Evolutionary conservation across 2,888 invertebrate genomes (phyloP).

Genomic region (Heliconius erato): DNA sequence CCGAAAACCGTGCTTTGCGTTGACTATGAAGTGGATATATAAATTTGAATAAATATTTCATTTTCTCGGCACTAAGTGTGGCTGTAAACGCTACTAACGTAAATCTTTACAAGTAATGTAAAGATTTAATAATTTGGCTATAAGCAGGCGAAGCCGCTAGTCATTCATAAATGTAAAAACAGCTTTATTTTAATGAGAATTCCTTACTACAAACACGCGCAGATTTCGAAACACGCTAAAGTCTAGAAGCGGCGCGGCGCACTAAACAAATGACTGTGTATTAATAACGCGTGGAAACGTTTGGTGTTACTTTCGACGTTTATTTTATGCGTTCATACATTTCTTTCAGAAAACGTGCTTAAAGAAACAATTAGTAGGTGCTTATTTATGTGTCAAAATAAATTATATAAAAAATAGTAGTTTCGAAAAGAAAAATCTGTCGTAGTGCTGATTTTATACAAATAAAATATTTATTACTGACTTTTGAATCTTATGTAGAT

Average conservation of each 20-base stretch:
- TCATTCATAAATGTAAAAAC: not conserved
- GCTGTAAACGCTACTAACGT: no score
- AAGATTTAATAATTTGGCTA: no score
- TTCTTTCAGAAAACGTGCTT: not conserved
- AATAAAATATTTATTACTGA: not conserved
- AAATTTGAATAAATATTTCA: no score
- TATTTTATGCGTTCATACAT: slow-evolving; percentile 11
- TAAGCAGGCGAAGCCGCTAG: no score
- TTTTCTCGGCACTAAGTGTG: no score
- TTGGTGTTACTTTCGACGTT: slow-evolving; percentile 31
- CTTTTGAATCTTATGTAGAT: no score
- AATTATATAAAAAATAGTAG: not conserved
- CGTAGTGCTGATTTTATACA: accelerated
- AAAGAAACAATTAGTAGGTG: slow-evolving; percentile 15
- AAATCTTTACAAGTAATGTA: no score
- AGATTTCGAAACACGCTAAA: slow-evolving; percentile 14
- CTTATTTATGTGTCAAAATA: slow-evolving; percentile 3
- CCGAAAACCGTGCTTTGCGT: no score
- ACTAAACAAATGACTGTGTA: slow-evolving; percentile 16
- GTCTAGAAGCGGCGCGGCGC: slow-evolving; percentile 9
- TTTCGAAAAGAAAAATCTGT: not conserved
- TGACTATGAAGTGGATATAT: no score
- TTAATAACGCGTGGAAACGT: slow-evolving; percentile 36
- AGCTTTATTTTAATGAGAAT: slow-evolving; percentile 21
- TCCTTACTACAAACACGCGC: slow-evolving; percentile 23